Conservation (phyloP, 2,797 vertebrate species). For the Eospalax fontanierii region DNA sequence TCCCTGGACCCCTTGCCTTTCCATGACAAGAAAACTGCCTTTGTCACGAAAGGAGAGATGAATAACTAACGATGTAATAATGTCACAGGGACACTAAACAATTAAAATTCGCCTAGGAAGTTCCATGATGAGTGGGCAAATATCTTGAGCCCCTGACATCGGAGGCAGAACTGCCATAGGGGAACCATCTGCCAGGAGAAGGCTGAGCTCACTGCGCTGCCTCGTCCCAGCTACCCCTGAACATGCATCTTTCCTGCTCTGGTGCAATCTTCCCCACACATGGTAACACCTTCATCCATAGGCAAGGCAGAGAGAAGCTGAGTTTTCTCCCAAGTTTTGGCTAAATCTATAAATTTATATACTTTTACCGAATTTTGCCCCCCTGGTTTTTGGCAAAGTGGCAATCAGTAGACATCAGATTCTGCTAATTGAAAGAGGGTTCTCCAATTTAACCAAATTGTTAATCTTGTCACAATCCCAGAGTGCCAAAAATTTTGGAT, state of each 20-base stretch:
- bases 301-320: background rate
- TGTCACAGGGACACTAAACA: background rate
- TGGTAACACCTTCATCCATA: background rate
- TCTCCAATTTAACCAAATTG: background rate
- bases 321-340: background rate
- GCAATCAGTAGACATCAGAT: background rate
- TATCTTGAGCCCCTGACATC: background rate
- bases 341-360: background rate
- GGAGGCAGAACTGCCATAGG: background rate
- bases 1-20: too few species aligned
- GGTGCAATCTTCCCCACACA: too few species aligned
- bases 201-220: background rate
- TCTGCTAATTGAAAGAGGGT: background rate
- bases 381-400: background rate
- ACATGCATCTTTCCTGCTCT: too few species aligned
- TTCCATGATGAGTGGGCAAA: too few species aligned
- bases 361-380: too few species aligned
- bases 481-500: background rate
- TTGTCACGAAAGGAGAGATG: background rate
- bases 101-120: background rate
- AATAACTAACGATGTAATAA: background rate
- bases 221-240: too few species aligned
- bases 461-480: background rate
- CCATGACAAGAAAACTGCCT: background rate
- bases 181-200: rapidly evolving